Evolutionary conservation across 2,888 invertebrate genomes (phyloP), one percentile per base, ranked within the genome.

Genomic region (Caenorhabditis sinica): DNA sequence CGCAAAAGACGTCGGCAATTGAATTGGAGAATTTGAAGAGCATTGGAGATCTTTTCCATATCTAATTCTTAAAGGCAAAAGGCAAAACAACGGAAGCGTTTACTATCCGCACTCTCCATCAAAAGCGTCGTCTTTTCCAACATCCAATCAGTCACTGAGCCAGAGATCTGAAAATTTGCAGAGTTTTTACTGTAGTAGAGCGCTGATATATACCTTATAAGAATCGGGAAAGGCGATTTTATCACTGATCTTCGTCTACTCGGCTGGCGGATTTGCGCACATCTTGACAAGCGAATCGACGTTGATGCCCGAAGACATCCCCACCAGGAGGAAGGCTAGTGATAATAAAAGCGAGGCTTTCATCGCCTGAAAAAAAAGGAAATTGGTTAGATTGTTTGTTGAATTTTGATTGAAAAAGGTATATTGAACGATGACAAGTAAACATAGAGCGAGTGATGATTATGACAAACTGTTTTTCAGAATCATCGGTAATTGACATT

Each of bases 41-140:
- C 15, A 40, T 80, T 77, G 8, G 51, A 36, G 17, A 69, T 25
- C n/a, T 43, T 49, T 51, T 77, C 69, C 77, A 77, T 77, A 40
- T 11, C 11, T 2, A 40, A 40, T 13, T 40, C 13, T 40, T n/a
- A n/a, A n/a, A n/a, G n/a, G n/a, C n/a, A n/a, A n/a, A n/a, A n/a
- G n/a, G n/a, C 36, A 1, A 85, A 33, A 0, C 73, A 73, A 17
- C 75, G 56, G 45, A 56, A 73, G 0, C 68, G 63, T 4, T 65
- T n/a, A n/a, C n/a, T 60, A 0, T 73, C 53, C 11, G 68, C 33
- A 0, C 36, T 61, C 49, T 85, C 85, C 8, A 30, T 23, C 6
- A 85, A 15, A 15, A 82, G 30, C 20, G 68, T 61, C n/a, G 80
- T 80, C 11, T n/a, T n/a, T n/a, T n/a, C n/a, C n/a, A n/a, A n/a